These are phyloP conservation scores for Cryptophagus acutangulus DNA, from an alignment of 2,888 invertebrate species.

Conservation along the genomic window DNA sequence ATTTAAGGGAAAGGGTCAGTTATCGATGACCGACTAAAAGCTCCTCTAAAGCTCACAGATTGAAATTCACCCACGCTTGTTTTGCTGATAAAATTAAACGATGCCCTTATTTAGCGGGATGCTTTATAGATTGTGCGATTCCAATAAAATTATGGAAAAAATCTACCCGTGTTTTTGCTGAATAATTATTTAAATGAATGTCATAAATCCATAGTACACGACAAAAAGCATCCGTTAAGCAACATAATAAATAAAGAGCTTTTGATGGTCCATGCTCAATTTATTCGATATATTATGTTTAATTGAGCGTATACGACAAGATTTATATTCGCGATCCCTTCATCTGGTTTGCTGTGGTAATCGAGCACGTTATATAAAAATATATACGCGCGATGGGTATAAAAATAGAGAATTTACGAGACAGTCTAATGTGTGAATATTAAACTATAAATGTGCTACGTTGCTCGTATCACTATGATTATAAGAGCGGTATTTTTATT, in stretches of 20 bases:
- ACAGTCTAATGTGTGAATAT: conserved; percentile 20
- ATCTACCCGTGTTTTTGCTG: too few species aligned
- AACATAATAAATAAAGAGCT: conserved; percentile 37
- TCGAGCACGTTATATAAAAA: conserved; percentile 27
- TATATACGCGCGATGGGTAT: conserved; percentile 10
- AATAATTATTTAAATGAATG: conserved; percentile 32
- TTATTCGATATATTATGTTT: conserved; percentile 46
- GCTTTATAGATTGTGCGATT: too few species aligned
- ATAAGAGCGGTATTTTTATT: conserved; percentile 17
- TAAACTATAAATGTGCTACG: too few species aligned
- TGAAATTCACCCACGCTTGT: too few species aligned
- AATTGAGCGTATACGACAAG: conserved; percentile 46
- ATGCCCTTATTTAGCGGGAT: too few species aligned
- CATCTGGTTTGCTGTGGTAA: conserved; percentile 30
- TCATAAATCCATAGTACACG: conserved; percentile 29
- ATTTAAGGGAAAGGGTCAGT: background rate
- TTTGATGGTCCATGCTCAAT: conserved; percentile 44
- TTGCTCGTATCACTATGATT: too few species aligned
- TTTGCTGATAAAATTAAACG: too few species aligned
- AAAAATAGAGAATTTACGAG: conserved; percentile 18
- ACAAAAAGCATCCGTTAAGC: conserved; percentile 34
- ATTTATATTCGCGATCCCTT: conserved; percentile 39
- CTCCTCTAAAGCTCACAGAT: too few species aligned
- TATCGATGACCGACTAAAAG: background rate
- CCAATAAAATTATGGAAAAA: too few species aligned